A percentile compares a stretch with the other conserved stretches of the same genome.
Conservation (phyloP, 2,113 vertebrate species). For the Ophiodon elongatus region DNA sequence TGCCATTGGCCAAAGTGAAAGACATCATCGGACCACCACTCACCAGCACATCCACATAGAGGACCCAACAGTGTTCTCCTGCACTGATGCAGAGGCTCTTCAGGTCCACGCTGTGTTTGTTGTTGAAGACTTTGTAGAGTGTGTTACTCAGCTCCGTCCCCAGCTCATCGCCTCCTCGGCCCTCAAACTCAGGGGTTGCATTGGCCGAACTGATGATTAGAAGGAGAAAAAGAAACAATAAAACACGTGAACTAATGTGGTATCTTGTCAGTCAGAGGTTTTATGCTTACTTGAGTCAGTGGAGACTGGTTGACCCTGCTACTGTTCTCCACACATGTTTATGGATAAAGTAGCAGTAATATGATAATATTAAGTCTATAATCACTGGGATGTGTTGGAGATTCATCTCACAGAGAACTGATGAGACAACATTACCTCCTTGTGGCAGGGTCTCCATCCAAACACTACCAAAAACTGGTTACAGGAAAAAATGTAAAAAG, state of each 20-base stretch:
- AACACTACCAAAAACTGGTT: not conserved
- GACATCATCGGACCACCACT: slow-evolving; percentile 49
- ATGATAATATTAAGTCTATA: not conserved
- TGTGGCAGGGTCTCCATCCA: slow-evolving; percentile 44
- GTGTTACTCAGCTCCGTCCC: slow-evolving; percentile 93
- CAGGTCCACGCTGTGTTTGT: slow-evolving; percentile 88
- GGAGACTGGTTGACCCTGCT: not conserved
- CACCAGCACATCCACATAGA: slow-evolving; percentile 97
- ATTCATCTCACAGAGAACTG: not conserved
- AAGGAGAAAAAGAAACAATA: not conserved
- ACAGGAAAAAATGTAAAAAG: not conserved
- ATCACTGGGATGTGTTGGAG: not conserved
- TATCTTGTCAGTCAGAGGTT: not conserved
- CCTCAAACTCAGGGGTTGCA: slow-evolving; percentile 96
- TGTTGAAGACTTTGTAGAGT: slow-evolving; percentile 93
- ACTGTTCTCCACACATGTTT: not conserved
- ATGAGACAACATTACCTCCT: slow-evolving; percentile 57
- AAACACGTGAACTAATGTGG: not conserved
- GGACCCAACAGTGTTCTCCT: slow-evolving; percentile 96
- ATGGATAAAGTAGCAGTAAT: not conserved
- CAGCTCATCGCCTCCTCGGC: slow-evolving; percentile 95
- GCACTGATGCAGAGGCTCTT: slow-evolving; percentile 90
- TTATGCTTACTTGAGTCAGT: not conserved
- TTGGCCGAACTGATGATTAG: slow-evolving; percentile 90
- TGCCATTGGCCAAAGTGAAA: fast-evolving